phyloP scores from a whole-genome alignment of 2,113 vertebrate genomes.

The Struthio camelus region DNA sequence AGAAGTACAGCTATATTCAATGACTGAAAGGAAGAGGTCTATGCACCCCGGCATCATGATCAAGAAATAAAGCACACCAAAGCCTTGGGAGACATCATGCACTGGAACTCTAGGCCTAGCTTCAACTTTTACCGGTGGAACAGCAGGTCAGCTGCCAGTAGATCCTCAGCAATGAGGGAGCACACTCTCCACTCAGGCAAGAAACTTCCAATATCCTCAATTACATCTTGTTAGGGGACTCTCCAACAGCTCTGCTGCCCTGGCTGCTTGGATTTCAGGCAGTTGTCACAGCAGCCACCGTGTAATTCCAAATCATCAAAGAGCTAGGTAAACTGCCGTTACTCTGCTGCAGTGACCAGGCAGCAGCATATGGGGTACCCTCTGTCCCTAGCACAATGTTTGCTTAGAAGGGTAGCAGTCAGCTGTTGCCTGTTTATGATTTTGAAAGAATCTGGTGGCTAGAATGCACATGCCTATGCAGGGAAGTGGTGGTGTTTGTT shows the following conservation, averaged over 20 bases:
- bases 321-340: neutral
- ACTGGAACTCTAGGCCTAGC: neutral
- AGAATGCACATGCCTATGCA: neutral
- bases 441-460: neutral
- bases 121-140: neutral
- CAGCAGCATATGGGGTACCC: neutral
- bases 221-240: neutral
- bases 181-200: neutral
- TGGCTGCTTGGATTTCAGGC: accelerated
- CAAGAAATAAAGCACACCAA: neutral
- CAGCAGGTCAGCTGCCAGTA: neutral
- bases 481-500: neutral
- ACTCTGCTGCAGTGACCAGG: neutral
- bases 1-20: neutral
- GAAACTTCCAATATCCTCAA: neutral
- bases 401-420: neutral
- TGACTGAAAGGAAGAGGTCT: neutral
- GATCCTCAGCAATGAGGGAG: neutral
- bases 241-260: neutral
- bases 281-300: neutral
- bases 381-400: neutral
- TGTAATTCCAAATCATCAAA: neutral
- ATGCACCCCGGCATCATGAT: neutral
- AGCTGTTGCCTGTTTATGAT: neutral
- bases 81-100: neutral